Evolutionary conservation across 2,113 vertebrate genomes (phyloP), one percentile per base, ranked within the genome.

Genomic region (Prionailurus bengalensis): DNA sequence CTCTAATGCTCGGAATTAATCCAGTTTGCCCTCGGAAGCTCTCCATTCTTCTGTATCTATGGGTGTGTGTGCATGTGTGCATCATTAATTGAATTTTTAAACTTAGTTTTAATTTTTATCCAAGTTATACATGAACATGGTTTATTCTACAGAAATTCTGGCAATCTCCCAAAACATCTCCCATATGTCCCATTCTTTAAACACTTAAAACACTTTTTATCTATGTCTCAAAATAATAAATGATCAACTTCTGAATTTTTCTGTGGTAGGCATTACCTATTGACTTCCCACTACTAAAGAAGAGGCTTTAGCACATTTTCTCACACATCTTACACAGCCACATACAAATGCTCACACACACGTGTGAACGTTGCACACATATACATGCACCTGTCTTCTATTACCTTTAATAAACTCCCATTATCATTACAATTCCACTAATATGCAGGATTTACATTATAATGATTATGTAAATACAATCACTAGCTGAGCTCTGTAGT

Each of bases 91-190:
- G 16, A 53, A 31, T 73, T 65, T 51, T 95, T 78, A n/a, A 65
- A 79, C 16, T 92, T 76, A 80, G 15, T 68, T 94, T 90, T 68
- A 53, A 83, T 19, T 94, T 91, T 87, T 82, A 70, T 74, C 31
- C 63, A 63, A 79, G 14, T 58, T 88, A 89, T 31, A 71, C 10
- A 25, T 31, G 33, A 36, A 61, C 61, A 14, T 36, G 3, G 6
- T 42, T 94, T 87, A 89, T 51, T 65, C 17, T 80, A 45, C 7
- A 80, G 53, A 66, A n/a, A 33, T 15, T 92, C 84, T 27, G 45
- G 4, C 14, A 66, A 42, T 36, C 17, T 55, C 48, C 33, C 7
- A 42, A 65, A 79, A 33, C 6, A 83, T 58, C 27, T 73, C 61
- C 33, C 29, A 13, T 65, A 68, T 73, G 92, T 36, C 1, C 4